These are phyloP conservation scores for Cuniculus paca DNA, from an alignment of 2,797 vertebrate genomes.

Conservation along the genomic window DNA sequence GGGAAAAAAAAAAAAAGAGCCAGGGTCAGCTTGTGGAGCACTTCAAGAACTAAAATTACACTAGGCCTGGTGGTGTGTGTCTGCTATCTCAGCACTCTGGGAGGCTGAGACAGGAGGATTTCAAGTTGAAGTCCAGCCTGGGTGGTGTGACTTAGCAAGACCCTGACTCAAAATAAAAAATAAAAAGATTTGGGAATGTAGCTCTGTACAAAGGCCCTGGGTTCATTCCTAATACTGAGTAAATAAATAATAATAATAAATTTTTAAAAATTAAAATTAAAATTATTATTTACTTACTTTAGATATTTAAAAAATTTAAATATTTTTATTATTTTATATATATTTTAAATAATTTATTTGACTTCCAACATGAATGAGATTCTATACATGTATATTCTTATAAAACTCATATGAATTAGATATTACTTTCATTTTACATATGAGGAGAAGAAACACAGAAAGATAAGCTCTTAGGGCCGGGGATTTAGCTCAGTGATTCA, in stretches of 20 bases:
- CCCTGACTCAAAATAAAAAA: not conserved
- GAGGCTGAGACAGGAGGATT: not conserved
- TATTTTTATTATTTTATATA: not conserved
- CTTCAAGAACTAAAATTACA: conserved; percentile 25
- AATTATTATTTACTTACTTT: not conserved
- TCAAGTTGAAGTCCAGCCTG: not conserved
- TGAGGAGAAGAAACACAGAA: conserved; percentile 27
- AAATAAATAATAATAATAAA: not conserved
- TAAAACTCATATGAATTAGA: conserved; percentile 36
- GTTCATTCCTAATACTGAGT: not conserved
- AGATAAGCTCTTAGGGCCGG: too few relatives aligned
- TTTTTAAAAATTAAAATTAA: not conserved
- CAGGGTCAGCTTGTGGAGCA: not conserved
- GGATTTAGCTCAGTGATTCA: too few relatives aligned
- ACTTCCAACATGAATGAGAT: not conserved
- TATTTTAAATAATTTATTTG: not conserved
- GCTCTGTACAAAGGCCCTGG: not conserved
- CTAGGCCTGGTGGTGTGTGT: not conserved
- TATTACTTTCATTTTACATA: conserved; percentile 48
- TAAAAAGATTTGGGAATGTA: not conserved
- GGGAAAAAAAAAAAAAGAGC: not conserved
- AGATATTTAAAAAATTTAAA: not conserved
- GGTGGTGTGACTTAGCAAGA: not conserved
- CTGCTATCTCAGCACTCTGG: not conserved
- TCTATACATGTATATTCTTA: not conserved